Conservation (phyloP, 2,797 vertebrate species). For the Forpus xanthops region DNA sequence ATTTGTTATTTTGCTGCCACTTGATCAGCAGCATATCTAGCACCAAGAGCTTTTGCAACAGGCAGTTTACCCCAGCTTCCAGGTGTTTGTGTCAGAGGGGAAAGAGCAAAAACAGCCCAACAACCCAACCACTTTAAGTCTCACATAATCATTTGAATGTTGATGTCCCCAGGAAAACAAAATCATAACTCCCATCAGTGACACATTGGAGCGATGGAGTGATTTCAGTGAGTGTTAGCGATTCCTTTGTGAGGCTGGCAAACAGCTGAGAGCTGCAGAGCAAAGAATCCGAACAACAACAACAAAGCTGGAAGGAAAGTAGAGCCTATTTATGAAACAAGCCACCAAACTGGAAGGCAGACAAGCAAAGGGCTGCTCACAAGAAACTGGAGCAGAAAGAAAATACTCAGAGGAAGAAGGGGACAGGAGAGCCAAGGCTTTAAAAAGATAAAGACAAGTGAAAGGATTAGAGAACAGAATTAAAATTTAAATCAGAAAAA, state of each 20-base stretch:
- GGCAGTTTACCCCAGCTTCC: neutral
- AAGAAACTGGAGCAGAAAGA: slow-evolving; percentile 51
- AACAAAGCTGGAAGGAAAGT: slow-evolving; percentile 61
- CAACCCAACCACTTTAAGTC: neutral
- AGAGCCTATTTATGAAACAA: slow-evolving; percentile 1
- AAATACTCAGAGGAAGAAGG: neutral
- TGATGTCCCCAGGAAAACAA: slow-evolving; percentile 45
- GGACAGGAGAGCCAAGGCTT: neutral
- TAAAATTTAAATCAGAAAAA: neutral
- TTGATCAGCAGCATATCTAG: neutral
- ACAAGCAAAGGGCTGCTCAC: neutral
- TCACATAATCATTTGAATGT: neutral
- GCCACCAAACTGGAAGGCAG: neutral
- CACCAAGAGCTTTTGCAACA: neutral
- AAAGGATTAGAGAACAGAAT: neutral
- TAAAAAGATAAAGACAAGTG: neutral
- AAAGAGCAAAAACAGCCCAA: neutral
- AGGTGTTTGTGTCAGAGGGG: neutral
- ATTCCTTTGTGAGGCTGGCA: slow-evolving; percentile 43
- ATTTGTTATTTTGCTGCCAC: slow-evolving; percentile 10
- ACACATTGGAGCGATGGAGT: slow-evolving; percentile 37
- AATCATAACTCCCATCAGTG: slow-evolving; percentile 52
- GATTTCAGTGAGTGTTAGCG: slow-evolving; percentile 5
- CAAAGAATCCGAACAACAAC: slow-evolving; percentile 39
- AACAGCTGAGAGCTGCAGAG: slow-evolving; percentile 56